phyloP scores from a whole-genome alignment of 2,797 vertebrate species.

The Acanthopagrus latus region DNA sequence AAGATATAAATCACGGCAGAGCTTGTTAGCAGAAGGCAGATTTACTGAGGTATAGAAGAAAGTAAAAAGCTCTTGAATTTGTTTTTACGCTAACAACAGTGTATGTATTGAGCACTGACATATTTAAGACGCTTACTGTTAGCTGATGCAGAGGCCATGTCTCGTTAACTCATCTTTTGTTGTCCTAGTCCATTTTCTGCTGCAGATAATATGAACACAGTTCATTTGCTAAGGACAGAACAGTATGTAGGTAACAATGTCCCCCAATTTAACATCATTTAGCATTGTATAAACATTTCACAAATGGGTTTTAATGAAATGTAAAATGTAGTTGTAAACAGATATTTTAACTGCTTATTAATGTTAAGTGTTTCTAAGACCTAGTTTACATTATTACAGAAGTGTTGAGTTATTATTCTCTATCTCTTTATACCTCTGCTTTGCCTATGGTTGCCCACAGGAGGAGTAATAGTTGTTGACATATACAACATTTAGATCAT shows the following conservation, averaged over 20 bases:
- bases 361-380: slow-evolving; percentile 1
- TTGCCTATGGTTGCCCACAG: no score
- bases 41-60: slow-evolving; percentile 17
- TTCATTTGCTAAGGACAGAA: neutral
- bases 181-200: neutral
- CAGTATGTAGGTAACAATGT: neutral
- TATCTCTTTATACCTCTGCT: no score
- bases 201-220: neutral
- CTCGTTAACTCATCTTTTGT: slow-evolving; percentile 7
- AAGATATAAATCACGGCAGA: slow-evolving; percentile 23
- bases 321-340: neutral
- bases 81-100: neutral
- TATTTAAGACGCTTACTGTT: neutral
- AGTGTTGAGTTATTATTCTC: neutral
- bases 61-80: slow-evolving; percentile 9
- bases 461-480: no score
- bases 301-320: neutral
- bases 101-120: neutral
- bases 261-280: neutral
- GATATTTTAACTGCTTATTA: neutral
- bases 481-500: no score
- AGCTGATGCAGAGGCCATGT: neutral
- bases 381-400: neutral
- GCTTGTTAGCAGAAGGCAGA: slow-evolving; percentile 26
- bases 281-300: neutral